phyloP scores from a whole-genome alignment of 2,888 invertebrate genomes.

The Lypha dubia region DNA sequence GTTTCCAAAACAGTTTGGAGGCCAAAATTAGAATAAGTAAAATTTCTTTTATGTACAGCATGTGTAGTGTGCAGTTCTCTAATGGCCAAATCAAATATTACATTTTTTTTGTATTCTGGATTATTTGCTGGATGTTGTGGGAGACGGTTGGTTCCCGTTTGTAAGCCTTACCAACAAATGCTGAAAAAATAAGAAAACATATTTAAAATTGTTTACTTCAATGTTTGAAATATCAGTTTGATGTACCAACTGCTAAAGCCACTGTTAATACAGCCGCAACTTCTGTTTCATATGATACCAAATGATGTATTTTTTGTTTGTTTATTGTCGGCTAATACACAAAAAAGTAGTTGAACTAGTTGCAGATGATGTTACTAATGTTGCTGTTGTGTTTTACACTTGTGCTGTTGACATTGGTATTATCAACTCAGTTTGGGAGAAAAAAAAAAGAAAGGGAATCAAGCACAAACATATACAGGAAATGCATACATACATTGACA shows the following conservation, averaged over 20 bases:
- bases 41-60: constrained; percentile 3
- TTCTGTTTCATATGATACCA: constrained; percentile 59
- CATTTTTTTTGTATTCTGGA: neutral
- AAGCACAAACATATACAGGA: neutral
- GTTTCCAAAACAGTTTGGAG: no score
- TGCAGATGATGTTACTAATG: constrained; percentile 48
- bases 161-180: constrained; percentile 13
- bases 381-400: constrained; percentile 57
- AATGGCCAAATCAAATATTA: neutral
- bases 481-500: neutral
- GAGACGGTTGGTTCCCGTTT: constrained; percentile 35
- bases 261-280: constrained; percentile 47
- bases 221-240: constrained; percentile 59
- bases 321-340: constrained; percentile 6
- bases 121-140: constrained; percentile 21
- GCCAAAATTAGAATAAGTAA: neutral
- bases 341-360: neutral
- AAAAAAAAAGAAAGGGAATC: constrained; percentile 2
- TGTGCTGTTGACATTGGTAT: constrained; percentile 57
- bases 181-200: neutral
- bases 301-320: constrained; percentile 21
- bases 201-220: constrained; percentile 21
- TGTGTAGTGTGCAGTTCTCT: neutral
- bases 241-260: constrained; percentile 41
- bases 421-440: constrained; percentile 60